Evolutionary conservation across 2,797 vertebrate species (phyloP).

Genomic region (Basileuterus tristriatus): DNA sequence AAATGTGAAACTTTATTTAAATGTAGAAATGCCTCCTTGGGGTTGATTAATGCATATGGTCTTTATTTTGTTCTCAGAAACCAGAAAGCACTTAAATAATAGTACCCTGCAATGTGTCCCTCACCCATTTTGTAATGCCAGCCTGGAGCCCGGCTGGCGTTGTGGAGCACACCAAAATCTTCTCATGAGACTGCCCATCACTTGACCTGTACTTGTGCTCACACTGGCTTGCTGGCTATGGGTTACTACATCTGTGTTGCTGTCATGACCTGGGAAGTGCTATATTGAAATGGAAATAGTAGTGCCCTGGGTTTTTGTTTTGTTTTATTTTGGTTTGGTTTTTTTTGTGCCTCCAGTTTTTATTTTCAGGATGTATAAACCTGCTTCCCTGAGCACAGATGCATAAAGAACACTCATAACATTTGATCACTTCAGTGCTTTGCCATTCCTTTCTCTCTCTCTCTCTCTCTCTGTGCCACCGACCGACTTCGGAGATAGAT

Average conservation of each 20-base stretch:
- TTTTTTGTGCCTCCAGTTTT: not conserved
- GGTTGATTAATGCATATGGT: not conserved
- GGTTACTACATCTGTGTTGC: not conserved
- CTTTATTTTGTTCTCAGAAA: not conserved
- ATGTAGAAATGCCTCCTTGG: not conserved
- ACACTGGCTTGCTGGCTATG: not conserved
- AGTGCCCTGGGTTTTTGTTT: not conserved
- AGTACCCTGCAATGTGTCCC: not conserved
- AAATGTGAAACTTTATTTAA: not conserved
- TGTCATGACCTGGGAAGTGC: not conserved
- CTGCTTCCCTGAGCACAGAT: not conserved
- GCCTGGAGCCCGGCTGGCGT: not conserved
- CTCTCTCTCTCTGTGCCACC: not conserved
- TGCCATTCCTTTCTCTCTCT: not conserved
- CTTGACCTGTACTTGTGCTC: not conserved
- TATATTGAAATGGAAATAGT: not conserved
- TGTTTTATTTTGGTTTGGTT: too few relatives aligned
- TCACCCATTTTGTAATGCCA: not conserved
- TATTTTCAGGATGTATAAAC: not conserved
- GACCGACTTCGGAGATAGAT: not conserved
- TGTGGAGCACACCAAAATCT: not conserved
- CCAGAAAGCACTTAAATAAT: not conserved
- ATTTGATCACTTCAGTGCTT: not conserved
- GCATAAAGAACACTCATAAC: not conserved
- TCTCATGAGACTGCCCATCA: not conserved